Evolutionary conservation across 2,888 invertebrate genomes (phyloP), one percentile per base, ranked within the genome.

Genomic region (Cylindroiulus punctatus): DNA sequence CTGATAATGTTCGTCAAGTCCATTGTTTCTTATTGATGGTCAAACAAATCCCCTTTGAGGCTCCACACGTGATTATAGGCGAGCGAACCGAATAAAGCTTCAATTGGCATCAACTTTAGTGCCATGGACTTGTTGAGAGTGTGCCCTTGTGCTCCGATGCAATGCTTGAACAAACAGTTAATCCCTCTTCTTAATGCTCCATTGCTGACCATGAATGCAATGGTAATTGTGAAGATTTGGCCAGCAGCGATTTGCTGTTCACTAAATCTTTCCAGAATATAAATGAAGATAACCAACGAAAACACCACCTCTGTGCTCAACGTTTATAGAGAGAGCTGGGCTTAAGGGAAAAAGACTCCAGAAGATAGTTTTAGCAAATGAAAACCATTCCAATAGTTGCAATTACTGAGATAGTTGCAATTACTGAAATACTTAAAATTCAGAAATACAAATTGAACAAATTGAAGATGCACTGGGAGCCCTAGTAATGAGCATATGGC

Each of bases 11-110:
- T 76, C 76, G 76, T 76, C 76, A 30, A 76, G 76, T 76, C 76
- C 76, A 76, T 76, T 76, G 76, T 76, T 76, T 76, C 76, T 76
- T 76, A 76, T 76, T 76, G 76, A 76, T 76, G 76, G 76, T 76
- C 76, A 76, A 76, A 76, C 76, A 76, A 76, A 76, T 76, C 76
- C 76, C 76, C 76, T 76, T 76, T 76, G 76, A 76, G 76, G 76
- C 76, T 76, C 76, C 76, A 76, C 76, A 76, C 76, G 76, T 76
- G 76, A 76, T 76, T 76, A 76, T 30, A 76, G 76, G 30, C 76
- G 76, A 76, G 76, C 76, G 76, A 76, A 76, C 76, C 76, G 76
- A 76, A 76, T 76, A 76, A 76, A 76, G 76, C 76, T 76, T 76
- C 76, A 76, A 76, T 76, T 76, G 76, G 76, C 76, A 76, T 76